Percentiles rank a stretch among this genome's conserved stretches.
These are phyloP conservation scores for Formicarius rufipectus DNA, from an alignment of 2,113 vertebrate genomes.

Conservation along the genomic window DNA sequence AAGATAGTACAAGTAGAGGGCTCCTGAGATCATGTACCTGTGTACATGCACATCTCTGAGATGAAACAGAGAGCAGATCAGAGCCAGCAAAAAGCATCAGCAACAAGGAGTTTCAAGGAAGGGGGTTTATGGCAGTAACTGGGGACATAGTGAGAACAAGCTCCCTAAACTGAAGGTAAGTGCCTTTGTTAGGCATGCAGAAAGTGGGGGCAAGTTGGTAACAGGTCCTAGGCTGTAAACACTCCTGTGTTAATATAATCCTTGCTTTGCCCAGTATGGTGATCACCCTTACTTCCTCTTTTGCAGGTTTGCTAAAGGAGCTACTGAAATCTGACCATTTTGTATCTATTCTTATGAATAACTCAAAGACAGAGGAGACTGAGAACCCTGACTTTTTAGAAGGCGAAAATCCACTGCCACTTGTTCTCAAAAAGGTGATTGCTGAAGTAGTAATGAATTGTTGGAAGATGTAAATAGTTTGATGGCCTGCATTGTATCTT, in stretches of 20 bases:
- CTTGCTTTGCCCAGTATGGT: neutral
- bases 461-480: neutral
- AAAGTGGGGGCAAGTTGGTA: neutral
- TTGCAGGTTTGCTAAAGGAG: conserved; percentile 85
- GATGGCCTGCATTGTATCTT: neutral
- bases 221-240: neutral
- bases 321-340: conserved; percentile 83
- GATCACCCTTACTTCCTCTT: neutral
- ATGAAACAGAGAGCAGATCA: neutral
- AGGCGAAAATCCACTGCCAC: conserved; percentile 80
- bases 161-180: neutral
- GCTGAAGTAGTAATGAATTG: neutral
- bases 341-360: conserved; percentile 87
- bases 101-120: neutral
- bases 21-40: neutral
- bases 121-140: neutral
- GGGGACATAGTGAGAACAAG: neutral
- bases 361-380: conserved; percentile 34
- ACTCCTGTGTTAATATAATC: neutral
- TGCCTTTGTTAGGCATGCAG: neutral
- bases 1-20: neutral
- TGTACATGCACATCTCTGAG: neutral
- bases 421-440: conserved; percentile 91
- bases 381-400: conserved; percentile 37
- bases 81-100: neutral